phyloP scores from a whole-genome alignment of 1,140 invertebrate genomes.

The Spodoptera frugiperda region DNA sequence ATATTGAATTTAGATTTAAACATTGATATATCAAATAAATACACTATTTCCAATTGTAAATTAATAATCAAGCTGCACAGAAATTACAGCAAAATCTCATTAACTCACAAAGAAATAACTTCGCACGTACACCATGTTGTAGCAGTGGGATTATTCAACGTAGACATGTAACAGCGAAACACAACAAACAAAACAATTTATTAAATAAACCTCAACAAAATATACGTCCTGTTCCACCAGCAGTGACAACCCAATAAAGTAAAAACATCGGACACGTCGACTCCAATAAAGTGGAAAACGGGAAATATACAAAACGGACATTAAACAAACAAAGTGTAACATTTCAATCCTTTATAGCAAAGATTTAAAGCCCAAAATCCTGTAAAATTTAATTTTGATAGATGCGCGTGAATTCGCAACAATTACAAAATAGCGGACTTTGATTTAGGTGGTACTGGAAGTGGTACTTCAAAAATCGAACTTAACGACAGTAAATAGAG shows the following conservation, averaged over 20 bases:
- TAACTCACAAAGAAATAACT: too few relatives aligned
- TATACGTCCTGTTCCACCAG: constrained; percentile 12
- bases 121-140: neutral
- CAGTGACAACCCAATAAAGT: constrained; percentile 45
- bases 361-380: constrained; percentile 54
- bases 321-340: constrained; percentile 48
- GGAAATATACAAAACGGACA: constrained; percentile 40
- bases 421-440: constrained; percentile 46
- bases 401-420: constrained; percentile 47
- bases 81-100: too few relatives aligned
- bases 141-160: neutral
- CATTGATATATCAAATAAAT: too few relatives aligned
- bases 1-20: neutral
- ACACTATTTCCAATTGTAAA: too few relatives aligned
- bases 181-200: constrained; percentile 23
- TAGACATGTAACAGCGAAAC: neutral
- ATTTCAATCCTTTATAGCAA: constrained; percentile 53
- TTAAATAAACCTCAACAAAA: constrained; percentile 35
- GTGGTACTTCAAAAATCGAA: neutral
- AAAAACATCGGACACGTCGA: constrained; percentile 38
- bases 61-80: too few relatives aligned
- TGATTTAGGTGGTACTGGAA: constrained; percentile 2
- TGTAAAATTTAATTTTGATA: constrained; percentile 64
- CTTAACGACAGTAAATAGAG: too few relatives aligned
- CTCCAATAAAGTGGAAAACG: constrained; percentile 46